Base-by-base conservation (phyloP, 2,888 invertebrate species). In the Drosophila monieri region DNA sequence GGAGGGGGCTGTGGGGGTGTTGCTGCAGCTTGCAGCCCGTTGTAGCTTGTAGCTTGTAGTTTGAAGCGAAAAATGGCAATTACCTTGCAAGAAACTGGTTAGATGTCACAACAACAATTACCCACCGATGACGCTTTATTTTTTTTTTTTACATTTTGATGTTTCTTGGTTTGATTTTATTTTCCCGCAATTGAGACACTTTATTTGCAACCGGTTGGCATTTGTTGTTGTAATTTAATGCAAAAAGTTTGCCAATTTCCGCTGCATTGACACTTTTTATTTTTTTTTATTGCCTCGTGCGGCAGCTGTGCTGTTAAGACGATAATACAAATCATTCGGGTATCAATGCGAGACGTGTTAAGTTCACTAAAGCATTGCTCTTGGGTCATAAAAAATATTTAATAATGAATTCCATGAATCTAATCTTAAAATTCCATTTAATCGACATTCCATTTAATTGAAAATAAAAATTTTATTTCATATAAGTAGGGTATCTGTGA, bases 121-220 rank as follows among this genome's bases (percentile, higher is more conserved):
- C 27, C 48, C 35, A 37, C 30, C 21, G 18, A 2, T 21, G 41
- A 9, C 41, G 2, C 18, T 18, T 18, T 18, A n/a, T 18, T 18
- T 18, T 18, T 18, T 18, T 18, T 18, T 18, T 18, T 18, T 18
- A 14, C 15, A 3, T 35, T 35, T 32, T 47, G 44, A 37, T 37
- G 30, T 48, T 27, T 56, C 49, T 48, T 54, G 35, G 43, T 55
- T 55, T 25, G 30, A 15, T 55, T 41, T 65, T 39, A 67, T 37
- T 72, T 62, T 41, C 39, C 48, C 58, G 72, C 72, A 71, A 71
- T 72, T 51, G 64, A 62, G 54, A 49, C 56, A 62, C 53, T 61
- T 71, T 72, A 54, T 41, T 44, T 65, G 52, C 70, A 76, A 80
- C 80, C 83, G 74, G 83, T 78, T 81, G 32, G 41, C 32, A 39